Conservation (phyloP, 2,888 invertebrate species). For the Diplazon laetatorius region DNA sequence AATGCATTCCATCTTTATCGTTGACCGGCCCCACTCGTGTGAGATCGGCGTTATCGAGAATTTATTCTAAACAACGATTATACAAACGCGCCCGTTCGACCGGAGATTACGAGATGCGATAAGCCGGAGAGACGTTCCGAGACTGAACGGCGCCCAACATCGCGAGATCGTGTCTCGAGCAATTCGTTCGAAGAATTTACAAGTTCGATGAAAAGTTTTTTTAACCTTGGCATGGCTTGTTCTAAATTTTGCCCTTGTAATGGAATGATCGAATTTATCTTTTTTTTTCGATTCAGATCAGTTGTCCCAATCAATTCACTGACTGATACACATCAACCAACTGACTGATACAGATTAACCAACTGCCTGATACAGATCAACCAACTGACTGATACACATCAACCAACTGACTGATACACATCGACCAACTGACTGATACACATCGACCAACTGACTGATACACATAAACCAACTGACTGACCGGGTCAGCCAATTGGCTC, state of each 20-base stretch:
- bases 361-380: too few species aligned
- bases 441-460: neutral
- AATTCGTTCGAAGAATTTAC: too few species aligned
- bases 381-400: too few species aligned
- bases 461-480: neutral
- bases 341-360: too few species aligned
- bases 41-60: slow-evolving; percentile 43
- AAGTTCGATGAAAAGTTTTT: slow-evolving; percentile 2
- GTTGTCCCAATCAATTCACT: too few species aligned
- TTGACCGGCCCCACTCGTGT: slow-evolving; percentile 19
- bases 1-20: slow-evolving; percentile 53
- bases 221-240: neutral
- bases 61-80: slow-evolving; percentile 43
- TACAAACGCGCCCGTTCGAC: slow-evolving; percentile 25
- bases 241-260: too few species aligned
- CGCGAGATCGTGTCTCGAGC: slow-evolving; percentile 29
- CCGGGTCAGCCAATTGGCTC: neutral
- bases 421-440: too few species aligned
- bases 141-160: slow-evolving; percentile 51
- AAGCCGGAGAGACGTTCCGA: slow-evolving; percentile 30
- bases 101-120: slow-evolving; percentile 20
- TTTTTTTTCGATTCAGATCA: too few species aligned
- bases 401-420: too few species aligned
- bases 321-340: too few species aligned
- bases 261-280: too few species aligned